Percentiles rank a stretch among this genome's conserved stretches.
Evolutionary conservation across 1,140 invertebrate genomes (phyloP).

Genomic region (Drusus annulatus): DNA sequence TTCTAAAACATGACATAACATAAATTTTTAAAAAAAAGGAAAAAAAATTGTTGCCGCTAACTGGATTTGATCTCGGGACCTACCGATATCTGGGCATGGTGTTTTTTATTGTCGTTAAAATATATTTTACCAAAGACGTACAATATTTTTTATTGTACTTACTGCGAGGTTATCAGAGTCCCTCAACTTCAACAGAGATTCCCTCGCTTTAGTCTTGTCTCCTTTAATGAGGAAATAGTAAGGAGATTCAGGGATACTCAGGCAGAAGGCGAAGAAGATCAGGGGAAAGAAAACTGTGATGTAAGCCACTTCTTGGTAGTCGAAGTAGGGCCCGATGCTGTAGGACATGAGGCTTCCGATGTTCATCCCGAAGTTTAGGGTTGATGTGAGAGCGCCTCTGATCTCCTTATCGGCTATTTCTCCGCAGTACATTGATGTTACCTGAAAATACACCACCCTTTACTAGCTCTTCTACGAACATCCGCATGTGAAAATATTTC

Average conservation of each 20-base stretch:
- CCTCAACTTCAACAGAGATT: conserved; percentile 60
- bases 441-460: conserved; percentile 30
- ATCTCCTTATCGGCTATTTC: conserved; percentile 73
- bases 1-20: too few relatives aligned
- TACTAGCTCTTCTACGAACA: too few relatives aligned
- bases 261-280: conserved; percentile 64
- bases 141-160: too few relatives aligned
- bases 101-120: too few relatives aligned
- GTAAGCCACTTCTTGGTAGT: conserved; percentile 69
- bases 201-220: conserved; percentile 56
- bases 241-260: conserved; percentile 71
- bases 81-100: too few relatives aligned
- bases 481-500: too few relatives aligned
- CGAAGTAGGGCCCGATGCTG: conserved; percentile 68
- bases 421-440: conserved; percentile 71
- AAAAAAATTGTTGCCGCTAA: too few relatives aligned
- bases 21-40: too few relatives aligned
- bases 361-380: conserved; percentile 70
- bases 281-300: conserved; percentile 69
- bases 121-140: too few relatives aligned
- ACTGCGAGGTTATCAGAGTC: conserved; percentile 44
- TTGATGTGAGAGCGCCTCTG: conserved; percentile 70
- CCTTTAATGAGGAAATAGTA: conserved; percentile 65
- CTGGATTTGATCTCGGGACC: too few relatives aligned
- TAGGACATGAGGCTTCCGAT: conserved; percentile 72